These are phyloP conservation scores for Dipodomys ordii DNA, from an alignment of 2,113 vertebrate species.

Conservation along the genomic window DNA sequence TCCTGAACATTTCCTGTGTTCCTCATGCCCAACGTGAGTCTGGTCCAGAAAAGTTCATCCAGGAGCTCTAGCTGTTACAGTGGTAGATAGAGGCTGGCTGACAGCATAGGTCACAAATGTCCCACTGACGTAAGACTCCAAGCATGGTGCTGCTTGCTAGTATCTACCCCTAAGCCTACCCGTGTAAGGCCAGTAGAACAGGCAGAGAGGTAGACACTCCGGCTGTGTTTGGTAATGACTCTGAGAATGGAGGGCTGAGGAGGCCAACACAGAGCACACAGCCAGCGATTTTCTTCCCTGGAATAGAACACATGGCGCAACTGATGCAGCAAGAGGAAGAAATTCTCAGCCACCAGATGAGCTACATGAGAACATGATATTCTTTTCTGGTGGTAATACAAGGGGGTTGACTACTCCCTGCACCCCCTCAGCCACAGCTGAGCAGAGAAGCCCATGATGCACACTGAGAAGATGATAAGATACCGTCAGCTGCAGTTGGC, in stretches of 20 bases:
- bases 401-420: neutral
- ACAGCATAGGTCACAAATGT: neutral
- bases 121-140: neutral
- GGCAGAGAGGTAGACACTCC: neutral
- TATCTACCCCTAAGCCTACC: neutral
- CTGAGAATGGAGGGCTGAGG: neutral
- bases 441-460: neutral
- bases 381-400: neutral
- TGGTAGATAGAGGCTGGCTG: neutral
- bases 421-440: neutral
- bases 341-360: neutral
- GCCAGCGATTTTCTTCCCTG: neutral
- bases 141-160: neutral
- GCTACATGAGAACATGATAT: neutral
- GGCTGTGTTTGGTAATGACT: neutral
- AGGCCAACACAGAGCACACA: accelerated
- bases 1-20: neutral
- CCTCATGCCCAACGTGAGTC: neutral
- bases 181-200: neutral
- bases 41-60: neutral
- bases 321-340: neutral
- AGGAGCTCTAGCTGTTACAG: neutral
- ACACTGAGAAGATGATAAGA: neutral
- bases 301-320: neutral
- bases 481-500: neutral